Base-by-base conservation (phyloP, 2,888 invertebrate genomes). In the Pristionchus entomophagus region DNA sequence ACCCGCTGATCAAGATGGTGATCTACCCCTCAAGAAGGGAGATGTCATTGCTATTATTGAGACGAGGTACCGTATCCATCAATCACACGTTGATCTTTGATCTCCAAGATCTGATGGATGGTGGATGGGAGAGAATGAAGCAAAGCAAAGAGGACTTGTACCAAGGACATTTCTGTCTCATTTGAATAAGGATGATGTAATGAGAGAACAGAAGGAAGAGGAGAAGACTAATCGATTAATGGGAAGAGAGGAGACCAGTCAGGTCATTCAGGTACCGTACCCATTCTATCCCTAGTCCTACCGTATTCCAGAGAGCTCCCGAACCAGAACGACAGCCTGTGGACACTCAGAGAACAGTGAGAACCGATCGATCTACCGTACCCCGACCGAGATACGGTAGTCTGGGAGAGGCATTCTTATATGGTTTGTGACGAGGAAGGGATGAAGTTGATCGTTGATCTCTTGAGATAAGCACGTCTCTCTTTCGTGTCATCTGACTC, bases 401-500 rank as follows among this genome's bases (percentile, higher is more conserved):
- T 73, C 83, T 84, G 1, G 83, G 83, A 65, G 83, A 84, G 12
- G 83, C 83, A 32, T 84, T 49, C 49, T 22, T n/a, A n/a, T 65
- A 84, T n/a, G 83, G 83, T 84, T 41, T 2, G 17, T 8, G 19
- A 35, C 3, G 35, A 26, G 22, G 0, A 26, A 32, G 5, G 2
- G 59, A 82, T 1, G 32, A 17, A 51, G 41, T 32, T 38, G 59
- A 82, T 59, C 45, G 29, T 51, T 80, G 78, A 51, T 80, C 32
- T 69, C 19, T 77, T 45, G 81, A 38, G 91, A 91, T 49, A 65
- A 86, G 29, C 91, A 91, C 86, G 85, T 91, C 0, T 86, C 89
- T 3, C 86, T 86, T 14, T 83, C 88, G 17, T 91, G 91, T 49
- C 91, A 91, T 84, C 53, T 91, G 51, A 86, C 89, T 35, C 91